Evolutionary conservation across 2,797 vertebrate genomes (phyloP), one percentile per base, ranked within the genome.

Genomic region (Dipus sagitta): DNA sequence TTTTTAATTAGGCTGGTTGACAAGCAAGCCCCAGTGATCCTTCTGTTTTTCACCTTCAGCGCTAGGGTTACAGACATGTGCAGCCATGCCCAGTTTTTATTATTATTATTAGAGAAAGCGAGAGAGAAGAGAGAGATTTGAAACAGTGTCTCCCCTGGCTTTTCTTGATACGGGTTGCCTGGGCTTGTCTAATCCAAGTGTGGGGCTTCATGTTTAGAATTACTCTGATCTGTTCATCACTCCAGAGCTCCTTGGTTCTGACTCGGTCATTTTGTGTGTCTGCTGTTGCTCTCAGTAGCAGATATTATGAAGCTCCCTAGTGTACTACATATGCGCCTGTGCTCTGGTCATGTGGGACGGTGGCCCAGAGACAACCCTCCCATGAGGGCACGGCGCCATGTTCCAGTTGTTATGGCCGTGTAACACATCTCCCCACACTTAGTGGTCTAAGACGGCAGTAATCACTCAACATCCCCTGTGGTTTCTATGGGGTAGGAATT

Each of bases 141-240:
- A 54, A 20, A 12, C 52, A 3, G 0, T 17, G 13, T n/a, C 26
- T 87, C 65, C n/a, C 15, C 11, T 54, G 71, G 60, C 71, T 75
- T 54, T n/a, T 68, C 52, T 38, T 74, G 14, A 42, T 77, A 11
- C 32, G 6, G 12, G 9, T 30, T 47, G 38, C 65, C 34, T 26
- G 72, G 72, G 0, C 15, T 86, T 58, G 79, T 74, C 65, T 7
- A 21, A 78, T 74, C 60, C 6, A 21, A 75, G 20, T 18, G 14
- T 32, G 76, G 7, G 15, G 28, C 38, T 74, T 92, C 6, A 32
- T 87, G 30, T 42, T 86, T 79, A 95, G 75, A 52, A 82, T 90
- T 20, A 47, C 54, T n/a, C 24, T 78, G 13, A 15, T 68, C 38
- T 12, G 67, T 89, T 80, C 71, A 86, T 77, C 64, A 60, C 38